Conservation (phyloP, 92 coral and sea anemone species). For the Pocillopora meandrina region DNA sequence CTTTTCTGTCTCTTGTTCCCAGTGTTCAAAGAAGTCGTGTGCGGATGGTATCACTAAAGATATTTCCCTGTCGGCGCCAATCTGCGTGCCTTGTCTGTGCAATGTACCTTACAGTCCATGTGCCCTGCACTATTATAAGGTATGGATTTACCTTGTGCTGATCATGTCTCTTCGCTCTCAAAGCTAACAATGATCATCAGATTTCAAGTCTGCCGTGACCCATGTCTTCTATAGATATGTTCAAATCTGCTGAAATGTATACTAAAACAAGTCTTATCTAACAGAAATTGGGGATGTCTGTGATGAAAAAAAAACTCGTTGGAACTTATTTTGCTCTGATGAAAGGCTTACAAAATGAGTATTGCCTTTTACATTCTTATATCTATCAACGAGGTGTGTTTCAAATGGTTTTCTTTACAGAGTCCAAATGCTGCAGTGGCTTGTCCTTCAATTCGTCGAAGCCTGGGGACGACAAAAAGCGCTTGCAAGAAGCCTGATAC, state of each 20-base stretch:
- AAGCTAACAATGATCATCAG: too few relatives aligned
- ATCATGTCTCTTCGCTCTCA: background rate
- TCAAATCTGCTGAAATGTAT: too few relatives aligned
- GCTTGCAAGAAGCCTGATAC: conserved; percentile 86
- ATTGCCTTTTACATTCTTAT: background rate
- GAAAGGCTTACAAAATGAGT: background rate
- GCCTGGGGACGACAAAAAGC: conserved; percentile 55
- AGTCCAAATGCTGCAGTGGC: conserved; percentile 82
- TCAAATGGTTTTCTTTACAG: conserved; percentile 18
- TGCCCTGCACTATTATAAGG: conserved; percentile 77
- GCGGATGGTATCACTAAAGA: conserved; percentile 83
- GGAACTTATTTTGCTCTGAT: too few relatives aligned
- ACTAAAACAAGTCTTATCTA: too few relatives aligned
- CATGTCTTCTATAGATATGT: too few relatives aligned
- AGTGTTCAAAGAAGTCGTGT: conserved; percentile 87
- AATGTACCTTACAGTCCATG: conserved; percentile 85
- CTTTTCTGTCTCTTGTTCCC: background rate
- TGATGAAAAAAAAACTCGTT: too few relatives aligned
- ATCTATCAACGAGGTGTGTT: background rate
- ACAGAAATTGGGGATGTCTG: too few relatives aligned
- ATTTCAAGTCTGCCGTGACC: too few relatives aligned
- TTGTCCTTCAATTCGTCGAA: conserved; percentile 76
- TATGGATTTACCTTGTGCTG: background rate
- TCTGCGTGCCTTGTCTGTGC: conserved; percentile 85
- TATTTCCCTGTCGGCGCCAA: conserved; percentile 61